Evolutionary conservation across 2,113 vertebrate genomes (phyloP), one percentile per base, ranked within the genome.

Genomic region (Oceanites oceanicus): DNA sequence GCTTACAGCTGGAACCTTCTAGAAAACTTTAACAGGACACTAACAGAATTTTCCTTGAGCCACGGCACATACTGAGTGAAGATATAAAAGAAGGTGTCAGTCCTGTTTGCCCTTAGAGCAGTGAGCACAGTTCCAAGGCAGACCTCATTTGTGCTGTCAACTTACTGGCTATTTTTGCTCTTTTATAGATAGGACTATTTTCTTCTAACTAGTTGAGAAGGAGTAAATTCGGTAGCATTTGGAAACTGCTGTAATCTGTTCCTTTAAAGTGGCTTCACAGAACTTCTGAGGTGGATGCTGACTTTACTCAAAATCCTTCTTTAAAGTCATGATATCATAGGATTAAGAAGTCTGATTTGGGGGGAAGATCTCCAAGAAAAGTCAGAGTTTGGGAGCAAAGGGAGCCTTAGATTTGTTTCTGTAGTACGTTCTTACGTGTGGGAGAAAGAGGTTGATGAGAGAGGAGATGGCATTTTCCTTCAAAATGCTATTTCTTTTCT

Each of bases 131-230:
- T 75, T 90, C 47, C 34, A 72, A 78, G 70, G 77, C 81, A 94
- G 84, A 94, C 66, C 19, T 90, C 70, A 82, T 80, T 97, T 90
- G 26, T 81, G 29, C 81, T 95, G 73, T 95, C 92, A 92, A 40
- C 58, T 76, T 85, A 47, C 0, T 73, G 66, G 49, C 70, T 91
- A 19, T 94, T 91, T 96, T 92, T 61, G 88, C 14, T 88, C 23
- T 79, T 55, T 79, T 55, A 79, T 0, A 80, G 62, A 75, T 73
- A 91, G 80, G 23, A n/a, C 45, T 76, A 12, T 29, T 76, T 92
- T 59, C 77, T 86, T 89, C 19, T 87, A 90, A 91, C 34, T 70
- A 19, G 49, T 66, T 87, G 79, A 72, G 34, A 84, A 93, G 71
- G 42, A 84, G 56, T 88, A 50, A 72, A 89, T 93, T 84, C 88